These are phyloP conservation scores for Hymenopus coronatus DNA, from an alignment of 2,888 invertebrate genomes.

Conservation along the genomic window DNA sequence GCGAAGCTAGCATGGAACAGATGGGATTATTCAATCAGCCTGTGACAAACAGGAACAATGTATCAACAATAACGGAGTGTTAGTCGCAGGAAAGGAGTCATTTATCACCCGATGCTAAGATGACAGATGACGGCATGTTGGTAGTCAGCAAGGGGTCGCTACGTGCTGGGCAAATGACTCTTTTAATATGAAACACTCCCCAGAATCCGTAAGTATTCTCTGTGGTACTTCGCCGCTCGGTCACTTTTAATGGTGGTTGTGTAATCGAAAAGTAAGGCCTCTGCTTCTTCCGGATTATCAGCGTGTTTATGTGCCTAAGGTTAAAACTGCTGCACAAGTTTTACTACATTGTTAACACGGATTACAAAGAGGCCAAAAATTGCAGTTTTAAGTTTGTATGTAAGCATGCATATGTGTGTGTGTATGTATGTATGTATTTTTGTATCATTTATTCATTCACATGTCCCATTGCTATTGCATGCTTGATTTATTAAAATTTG, in stretches of 20 bases:
- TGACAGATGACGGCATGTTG: neutral
- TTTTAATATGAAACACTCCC: neutral
- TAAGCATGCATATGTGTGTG: no score
- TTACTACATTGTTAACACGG: no score
- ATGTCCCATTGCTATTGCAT: no score
- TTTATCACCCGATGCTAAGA: neutral
- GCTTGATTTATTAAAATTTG: no score
- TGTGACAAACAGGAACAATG: neutral
- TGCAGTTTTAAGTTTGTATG: no score
- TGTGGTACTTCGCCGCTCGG: neutral
- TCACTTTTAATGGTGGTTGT: neutral
- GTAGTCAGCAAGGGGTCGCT: neutral
- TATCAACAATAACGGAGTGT: neutral
- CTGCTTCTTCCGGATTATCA: neutral
- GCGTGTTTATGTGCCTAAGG: no score
- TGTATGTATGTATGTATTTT: no score
- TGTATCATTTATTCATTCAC: no score
- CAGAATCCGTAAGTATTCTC: neutral
- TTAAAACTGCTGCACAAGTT: no score
- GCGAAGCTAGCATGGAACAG: neutral
- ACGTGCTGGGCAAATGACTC: neutral
- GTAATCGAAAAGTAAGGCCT: neutral
- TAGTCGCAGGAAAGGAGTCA: neutral
- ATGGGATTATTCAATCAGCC: neutral
- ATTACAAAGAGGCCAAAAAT: no score